These are phyloP conservation scores for Acanthosepion pharaonis DNA, from an alignment of 2,888 invertebrate genomes.

Conservation along the genomic window DNA sequence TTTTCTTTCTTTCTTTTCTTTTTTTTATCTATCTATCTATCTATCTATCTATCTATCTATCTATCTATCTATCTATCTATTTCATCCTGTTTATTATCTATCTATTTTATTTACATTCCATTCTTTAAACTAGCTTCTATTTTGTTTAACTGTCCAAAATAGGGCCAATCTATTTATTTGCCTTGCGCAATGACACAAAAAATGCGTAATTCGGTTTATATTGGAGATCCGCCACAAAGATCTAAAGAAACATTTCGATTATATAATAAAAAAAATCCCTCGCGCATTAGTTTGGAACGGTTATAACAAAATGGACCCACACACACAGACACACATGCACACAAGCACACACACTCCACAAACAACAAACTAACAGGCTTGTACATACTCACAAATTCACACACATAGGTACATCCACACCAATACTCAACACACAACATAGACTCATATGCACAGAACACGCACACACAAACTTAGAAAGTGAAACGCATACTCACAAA, in stretches of 20 bases:
- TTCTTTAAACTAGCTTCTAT: neutral
- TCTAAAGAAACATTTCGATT: neutral
- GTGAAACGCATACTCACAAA: neutral
- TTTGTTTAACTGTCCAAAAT: neutral
- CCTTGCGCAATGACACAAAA: slow-evolving; percentile 9
- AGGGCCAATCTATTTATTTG: slow-evolving; percentile 2
- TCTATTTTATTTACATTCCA: neutral
- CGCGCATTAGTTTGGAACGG: neutral
- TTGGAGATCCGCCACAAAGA: neutral
- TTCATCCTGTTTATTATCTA: neutral
- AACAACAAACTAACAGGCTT: neutral
- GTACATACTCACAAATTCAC: slow-evolving; percentile 24
- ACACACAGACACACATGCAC: neutral
- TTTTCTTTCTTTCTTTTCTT: too few species aligned
- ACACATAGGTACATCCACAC: neutral
- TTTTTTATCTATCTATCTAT: slow-evolving; percentile 4
- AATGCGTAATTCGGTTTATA: slow-evolving; percentile 33
- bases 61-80: slow-evolving; percentile 46
- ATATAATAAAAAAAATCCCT: neutral
- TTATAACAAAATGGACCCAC: neutral
- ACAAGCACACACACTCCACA: neutral
- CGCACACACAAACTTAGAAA: slow-evolving; percentile 25
- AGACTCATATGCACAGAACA: slow-evolving; percentile 39
- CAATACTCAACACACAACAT: neutral
- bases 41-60: slow-evolving; percentile 47